Evolutionary conservation across 2,113 vertebrate species (phyloP).

Genomic region (Fulica atra): DNA sequence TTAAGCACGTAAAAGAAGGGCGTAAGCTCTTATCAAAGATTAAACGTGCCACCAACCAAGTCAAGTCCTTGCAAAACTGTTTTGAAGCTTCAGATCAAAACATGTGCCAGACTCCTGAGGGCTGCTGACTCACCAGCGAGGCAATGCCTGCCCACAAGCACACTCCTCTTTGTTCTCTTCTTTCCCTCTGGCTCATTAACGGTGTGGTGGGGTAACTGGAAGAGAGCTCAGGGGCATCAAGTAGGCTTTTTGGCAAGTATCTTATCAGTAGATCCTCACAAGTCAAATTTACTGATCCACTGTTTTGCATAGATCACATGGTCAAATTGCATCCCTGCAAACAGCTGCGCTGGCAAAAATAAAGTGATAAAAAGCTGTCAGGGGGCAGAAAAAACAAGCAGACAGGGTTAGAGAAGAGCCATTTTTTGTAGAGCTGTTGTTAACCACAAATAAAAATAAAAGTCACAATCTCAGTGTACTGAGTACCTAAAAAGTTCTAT

Average conservation of each 20-base stretch:
- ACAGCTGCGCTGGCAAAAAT: neutral
- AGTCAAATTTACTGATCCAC: neutral
- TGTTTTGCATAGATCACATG: neutral
- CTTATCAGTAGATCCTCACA: neutral
- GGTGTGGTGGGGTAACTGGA: fast-evolving
- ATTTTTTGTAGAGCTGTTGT: fast-evolving
- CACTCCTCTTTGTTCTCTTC: neutral
- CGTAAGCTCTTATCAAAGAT: neutral
- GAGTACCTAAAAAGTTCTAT: neutral
- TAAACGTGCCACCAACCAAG: neutral
- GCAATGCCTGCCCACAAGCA: neutral
- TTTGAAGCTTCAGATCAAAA: neutral
- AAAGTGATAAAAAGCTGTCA: neutral
- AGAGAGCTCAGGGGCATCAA: neutral
- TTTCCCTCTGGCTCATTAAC: neutral
- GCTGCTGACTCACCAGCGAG: neutral
- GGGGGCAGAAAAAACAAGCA: neutral
- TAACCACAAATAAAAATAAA: neutral
- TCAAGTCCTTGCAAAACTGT: neutral
- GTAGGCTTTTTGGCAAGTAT: neutral
- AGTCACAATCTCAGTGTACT: neutral
- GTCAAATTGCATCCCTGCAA: neutral
- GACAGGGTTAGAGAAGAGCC: neutral
- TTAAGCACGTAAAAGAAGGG: neutral
- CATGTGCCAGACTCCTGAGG: neutral